These are phyloP conservation scores for Oriolus oriolus DNA, from an alignment of 2,113 vertebrate genomes.

Conservation along the genomic window DNA sequence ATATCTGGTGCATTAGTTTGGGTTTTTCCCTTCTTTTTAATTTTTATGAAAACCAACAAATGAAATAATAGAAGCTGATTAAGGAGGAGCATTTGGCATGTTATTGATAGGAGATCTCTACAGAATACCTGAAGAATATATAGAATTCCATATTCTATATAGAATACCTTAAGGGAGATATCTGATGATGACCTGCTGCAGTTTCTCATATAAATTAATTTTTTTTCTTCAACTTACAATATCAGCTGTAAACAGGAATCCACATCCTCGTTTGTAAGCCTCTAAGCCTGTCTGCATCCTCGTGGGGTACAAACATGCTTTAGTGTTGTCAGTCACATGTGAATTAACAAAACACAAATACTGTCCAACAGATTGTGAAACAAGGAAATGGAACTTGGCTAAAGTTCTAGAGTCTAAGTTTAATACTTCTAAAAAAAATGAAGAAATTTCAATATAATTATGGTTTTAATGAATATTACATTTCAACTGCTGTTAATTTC, in stretches of 20 bases:
- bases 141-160: background rate
- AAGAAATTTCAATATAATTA: background rate
- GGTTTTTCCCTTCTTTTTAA: background rate
- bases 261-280: background rate
- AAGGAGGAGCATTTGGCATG: background rate
- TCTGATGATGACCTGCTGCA: background rate
- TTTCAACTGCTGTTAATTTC: background rate
- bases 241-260: background rate
- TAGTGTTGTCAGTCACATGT: background rate
- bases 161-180: background rate
- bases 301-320: rapidly evolving
- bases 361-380: background rate
- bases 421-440: background rate
- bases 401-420: background rate
- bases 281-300: background rate
- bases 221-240: background rate
- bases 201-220: background rate
- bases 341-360: background rate
- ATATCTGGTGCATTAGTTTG: background rate
- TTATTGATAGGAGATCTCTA: background rate
- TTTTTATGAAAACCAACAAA: background rate
- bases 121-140: background rate
- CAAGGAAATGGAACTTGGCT: background rate
- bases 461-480: background rate
- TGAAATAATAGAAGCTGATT: background rate